Base-by-base conservation (phyloP, 1,140 invertebrate genomes). In the Bombus cullumanus region DNA sequence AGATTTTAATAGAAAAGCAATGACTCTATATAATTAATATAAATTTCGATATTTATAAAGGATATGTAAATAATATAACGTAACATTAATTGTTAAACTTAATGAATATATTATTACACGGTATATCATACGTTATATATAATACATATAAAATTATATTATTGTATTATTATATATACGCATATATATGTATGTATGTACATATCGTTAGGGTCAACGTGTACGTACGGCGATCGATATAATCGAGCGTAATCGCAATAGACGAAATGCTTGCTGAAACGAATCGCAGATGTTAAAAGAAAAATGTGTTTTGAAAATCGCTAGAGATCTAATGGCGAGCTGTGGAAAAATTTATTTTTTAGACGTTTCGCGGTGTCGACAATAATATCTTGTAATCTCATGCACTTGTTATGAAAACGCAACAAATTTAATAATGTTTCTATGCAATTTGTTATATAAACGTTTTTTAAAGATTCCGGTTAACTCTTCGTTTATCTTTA, bases 331-430 rank as follows among this genome's bases (percentile, higher is more conserved):
- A 81, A 79, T 31, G n/a, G 25, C n/a, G 43, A 72, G 66, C 59
- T 89, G 86, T 8, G 39, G 62, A 68, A 34, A 71, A 59, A 43
- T 87, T 89, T 72, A 85, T 68, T 88, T 88, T 81, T 62, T 84
- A 37, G 34, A 69, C 4, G 47, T 69, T 86, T 86, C 41, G 74
- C 41, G 37, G 43, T 90, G 75, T 31, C 39, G 89, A 90, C 88
- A 90, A 90, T 90, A 89, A 90, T 87, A 85, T 18, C 74, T 89
- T 68, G 43, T 73, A 87, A 89, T 78, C 53, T 72, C 73, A 76
- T 68, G 86, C 89, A 89, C 89, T 62, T 90, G 89, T 90, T 90
- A 89, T 3, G 47, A 87, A 31, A n/a, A 66, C 41, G 79, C 89
- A 90, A 75, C 47, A 87, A 57, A 89, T n/a, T 31, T 59, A 79